phyloP scores from a whole-genome alignment of 92 coral and sea anemone genomes.

The Epizoanthus rinbou region DNA sequence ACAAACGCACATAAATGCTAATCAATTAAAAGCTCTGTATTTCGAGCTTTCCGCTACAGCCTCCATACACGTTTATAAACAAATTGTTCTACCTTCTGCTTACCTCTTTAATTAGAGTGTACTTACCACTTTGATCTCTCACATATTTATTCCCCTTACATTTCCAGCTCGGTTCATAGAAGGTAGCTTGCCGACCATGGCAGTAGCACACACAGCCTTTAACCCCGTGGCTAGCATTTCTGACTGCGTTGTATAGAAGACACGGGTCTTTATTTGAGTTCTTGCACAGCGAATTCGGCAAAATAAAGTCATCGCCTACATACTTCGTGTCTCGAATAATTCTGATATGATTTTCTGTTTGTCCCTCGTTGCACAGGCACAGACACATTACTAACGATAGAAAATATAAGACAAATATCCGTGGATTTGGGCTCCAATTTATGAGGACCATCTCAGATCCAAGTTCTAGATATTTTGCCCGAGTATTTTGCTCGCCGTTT shows the following conservation, averaged over 20 bases:
- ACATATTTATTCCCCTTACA: conserved; percentile 1
- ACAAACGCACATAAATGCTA: too few relatives aligned
- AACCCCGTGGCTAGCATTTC: conserved; percentile 5
- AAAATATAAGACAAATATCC: not conserved
- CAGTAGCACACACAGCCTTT: conserved; percentile 5
- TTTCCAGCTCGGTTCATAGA: conserved; percentile 20
- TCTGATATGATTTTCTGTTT: not conserved
- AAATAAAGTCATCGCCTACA: conserved; percentile 12
- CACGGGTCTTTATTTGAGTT: conserved; percentile 28
- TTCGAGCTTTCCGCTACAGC: too few relatives aligned
- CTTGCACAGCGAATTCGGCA: not conserved
- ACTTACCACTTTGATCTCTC: conserved; percentile 18
- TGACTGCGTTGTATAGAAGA: not conserved
- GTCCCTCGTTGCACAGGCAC: not conserved
- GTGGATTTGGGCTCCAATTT: not conserved
- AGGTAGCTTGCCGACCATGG: not conserved
- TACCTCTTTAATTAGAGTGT: not conserved
- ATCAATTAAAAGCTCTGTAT: too few relatives aligned
- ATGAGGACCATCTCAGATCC: not conserved
- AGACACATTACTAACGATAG: not conserved
- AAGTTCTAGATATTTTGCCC: too few relatives aligned
- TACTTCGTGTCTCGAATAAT: conserved; percentile 13
- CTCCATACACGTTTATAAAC: too few relatives aligned
- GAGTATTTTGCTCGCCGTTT: not conserved
- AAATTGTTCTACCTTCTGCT: too few relatives aligned